Evolutionary conservation across 2,888 invertebrate species (phyloP).

Genomic region (Epirrhoe alternata): DNA sequence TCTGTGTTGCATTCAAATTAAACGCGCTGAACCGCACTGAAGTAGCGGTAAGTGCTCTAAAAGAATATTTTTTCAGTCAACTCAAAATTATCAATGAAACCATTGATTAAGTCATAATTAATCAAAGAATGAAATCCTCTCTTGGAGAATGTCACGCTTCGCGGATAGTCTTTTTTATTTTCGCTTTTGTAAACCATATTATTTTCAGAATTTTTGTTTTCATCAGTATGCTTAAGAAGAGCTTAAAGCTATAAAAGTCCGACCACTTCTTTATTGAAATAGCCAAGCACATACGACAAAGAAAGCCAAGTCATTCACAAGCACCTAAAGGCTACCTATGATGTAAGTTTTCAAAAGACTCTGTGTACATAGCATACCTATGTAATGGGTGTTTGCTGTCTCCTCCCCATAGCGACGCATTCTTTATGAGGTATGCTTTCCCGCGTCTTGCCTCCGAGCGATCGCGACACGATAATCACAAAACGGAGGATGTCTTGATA

Average conservation of each 20-base stretch:
- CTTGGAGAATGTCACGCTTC: no score
- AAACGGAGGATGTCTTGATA: slow-evolving; percentile 58
- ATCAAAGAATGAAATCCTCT: no score
- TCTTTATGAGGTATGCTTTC: slow-evolving; percentile 57
- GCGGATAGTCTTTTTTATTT: no score
- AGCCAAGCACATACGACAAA: slow-evolving; percentile 8
- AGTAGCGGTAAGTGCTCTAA: not conserved
- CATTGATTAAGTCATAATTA: not conserved
- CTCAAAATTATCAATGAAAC: not conserved
- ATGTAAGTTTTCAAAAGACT: slow-evolving; percentile 30
- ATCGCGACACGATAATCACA: slow-evolving; percentile 71
- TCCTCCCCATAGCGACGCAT: slow-evolving; percentile 54
- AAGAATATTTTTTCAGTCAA: not conserved
- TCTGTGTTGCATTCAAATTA: slow-evolving; percentile 13
- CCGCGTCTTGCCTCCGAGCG: slow-evolving; percentile 58
- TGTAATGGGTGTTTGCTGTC: slow-evolving; percentile 58
- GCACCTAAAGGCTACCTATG: slow-evolving; percentile 28
- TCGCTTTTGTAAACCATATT: no score
- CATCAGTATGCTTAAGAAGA: not conserved
- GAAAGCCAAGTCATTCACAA: slow-evolving; percentile 24
- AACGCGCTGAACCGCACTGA: not conserved
- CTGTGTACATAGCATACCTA: slow-evolving; percentile 37
- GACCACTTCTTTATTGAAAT: slow-evolving; percentile 6
- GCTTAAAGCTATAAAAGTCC: not conserved
- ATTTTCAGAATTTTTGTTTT: no score